phyloP scores from a whole-genome alignment of 2,888 invertebrate species.

The Muscina levida region DNA sequence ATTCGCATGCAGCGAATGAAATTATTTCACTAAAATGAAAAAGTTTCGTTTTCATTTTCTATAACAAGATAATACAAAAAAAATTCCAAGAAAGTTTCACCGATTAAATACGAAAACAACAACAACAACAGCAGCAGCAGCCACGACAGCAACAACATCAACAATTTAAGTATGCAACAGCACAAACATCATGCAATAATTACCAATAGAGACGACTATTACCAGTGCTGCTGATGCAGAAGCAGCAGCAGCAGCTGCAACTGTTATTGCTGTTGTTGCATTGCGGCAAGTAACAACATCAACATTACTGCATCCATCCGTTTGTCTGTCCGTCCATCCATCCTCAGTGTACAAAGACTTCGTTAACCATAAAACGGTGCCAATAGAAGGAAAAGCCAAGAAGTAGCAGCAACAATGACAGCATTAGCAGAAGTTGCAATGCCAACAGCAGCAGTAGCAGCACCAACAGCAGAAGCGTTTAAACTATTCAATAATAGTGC shows the following conservation, averaged over 20 bases:
- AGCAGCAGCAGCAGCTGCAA: too few relatives aligned
- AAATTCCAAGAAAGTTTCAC: slow-evolving; percentile 65
- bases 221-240: neutral
- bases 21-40: slow-evolving; percentile 58
- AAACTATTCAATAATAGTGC: slow-evolving; percentile 57
- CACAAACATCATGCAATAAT: slow-evolving; percentile 74
- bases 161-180: slow-evolving; percentile 22
- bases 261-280: slow-evolving; percentile 11
- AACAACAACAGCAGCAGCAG: slow-evolving; percentile 39
- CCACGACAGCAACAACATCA: slow-evolving; percentile 10
- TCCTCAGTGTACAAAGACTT: slow-evolving; percentile 18
- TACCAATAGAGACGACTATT: slow-evolving; percentile 54
- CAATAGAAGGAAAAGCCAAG: slow-evolving; percentile 35
- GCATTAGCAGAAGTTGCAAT: slow-evolving; percentile 65
- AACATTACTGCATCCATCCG: slow-evolving; percentile 70
- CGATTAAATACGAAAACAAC: slow-evolving; percentile 59
- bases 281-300: slow-evolving; percentile 6
- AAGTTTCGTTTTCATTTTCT: slow-evolving; percentile 62
- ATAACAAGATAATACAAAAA: slow-evolving; percentile 50
- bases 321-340: too few relatives aligned
- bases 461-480: slow-evolving; percentile 45
- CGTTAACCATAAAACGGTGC: slow-evolving; percentile 24
- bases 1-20: slow-evolving; percentile 40
- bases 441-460: slow-evolving; percentile 33
- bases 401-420: slow-evolving; percentile 54